These are phyloP conservation scores for Yponomeuta cagnagella DNA, from an alignment of 2,888 invertebrate genomes.

Conservation along the genomic window DNA sequence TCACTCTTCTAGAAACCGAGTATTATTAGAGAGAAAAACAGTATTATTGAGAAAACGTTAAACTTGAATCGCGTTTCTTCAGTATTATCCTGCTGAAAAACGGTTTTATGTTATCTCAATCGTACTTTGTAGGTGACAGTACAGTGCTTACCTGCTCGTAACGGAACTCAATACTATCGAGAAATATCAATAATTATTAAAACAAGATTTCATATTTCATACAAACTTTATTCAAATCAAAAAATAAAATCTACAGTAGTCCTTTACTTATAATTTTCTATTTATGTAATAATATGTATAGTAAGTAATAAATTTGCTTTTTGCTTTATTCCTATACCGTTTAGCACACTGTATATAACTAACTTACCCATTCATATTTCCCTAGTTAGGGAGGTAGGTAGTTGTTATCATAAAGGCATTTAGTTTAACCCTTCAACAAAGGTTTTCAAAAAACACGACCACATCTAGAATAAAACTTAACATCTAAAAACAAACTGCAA, in stretches of 20 bases:
- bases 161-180: slow-evolving; percentile 5
- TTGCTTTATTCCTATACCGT: slow-evolving; percentile 40
- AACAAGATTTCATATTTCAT: slow-evolving; percentile 39
- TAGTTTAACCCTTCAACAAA: slow-evolving; percentile 11
- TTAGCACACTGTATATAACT: slow-evolving; percentile 13
- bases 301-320: slow-evolving; percentile 61
- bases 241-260: slow-evolving; percentile 75
- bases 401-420: slow-evolving; percentile 12
- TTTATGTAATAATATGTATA: slow-evolving; percentile 45
- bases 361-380: background rate
- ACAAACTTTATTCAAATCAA: slow-evolving; percentile 76
- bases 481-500: slow-evolving; percentile 10
- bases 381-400: background rate
- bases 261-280: slow-evolving; percentile 49
- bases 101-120: background rate
- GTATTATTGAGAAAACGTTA: too few species aligned
- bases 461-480: slow-evolving; percentile 11
- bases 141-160: background rate
- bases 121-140: background rate
- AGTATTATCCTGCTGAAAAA: too few species aligned
- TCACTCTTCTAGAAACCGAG: too few species aligned
- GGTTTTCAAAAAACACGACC: slow-evolving; percentile 6
- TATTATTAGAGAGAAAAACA: too few species aligned
- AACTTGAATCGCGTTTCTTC: too few species aligned
- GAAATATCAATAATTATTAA: background rate